Evolutionary conservation across 2,888 invertebrate species (phyloP).

Genomic region (Drosophila subsilvestris): DNA sequence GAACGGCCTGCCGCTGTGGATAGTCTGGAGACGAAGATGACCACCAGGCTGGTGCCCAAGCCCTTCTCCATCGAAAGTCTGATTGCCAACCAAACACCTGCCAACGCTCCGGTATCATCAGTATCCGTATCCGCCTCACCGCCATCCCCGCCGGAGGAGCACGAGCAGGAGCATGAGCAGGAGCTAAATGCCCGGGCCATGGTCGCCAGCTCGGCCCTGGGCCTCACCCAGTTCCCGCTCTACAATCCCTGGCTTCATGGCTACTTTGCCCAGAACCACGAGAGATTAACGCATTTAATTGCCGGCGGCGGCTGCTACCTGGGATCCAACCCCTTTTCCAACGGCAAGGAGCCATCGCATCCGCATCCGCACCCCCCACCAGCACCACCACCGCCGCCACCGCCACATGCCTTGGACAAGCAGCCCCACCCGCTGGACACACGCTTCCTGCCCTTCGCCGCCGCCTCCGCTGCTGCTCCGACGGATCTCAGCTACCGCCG

Average conservation of each 20-base stretch:
- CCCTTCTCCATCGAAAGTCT: constrained; percentile 84
- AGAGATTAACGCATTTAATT: constrained; percentile 82
- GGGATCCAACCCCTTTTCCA: constrained; percentile 32
- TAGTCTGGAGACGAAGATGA: constrained; percentile 2
- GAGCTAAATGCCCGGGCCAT: constrained; percentile 78
- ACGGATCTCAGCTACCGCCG: constrained; percentile 70
- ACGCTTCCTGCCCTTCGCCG: constrained; percentile 72
- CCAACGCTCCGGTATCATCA: constrained; percentile 18
- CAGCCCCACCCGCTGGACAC: constrained; percentile 63
- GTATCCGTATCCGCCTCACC: constrained; percentile 11
- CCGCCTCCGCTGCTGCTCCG: constrained; percentile 47
- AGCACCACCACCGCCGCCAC: constrained; percentile 32
- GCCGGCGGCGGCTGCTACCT: constrained; percentile 71
- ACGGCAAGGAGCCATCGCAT: constrained; percentile 48
- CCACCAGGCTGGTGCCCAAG: constrained; percentile 76
- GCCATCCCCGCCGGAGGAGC: constrained; percentile 38
- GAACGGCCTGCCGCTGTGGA: constrained; percentile 34
- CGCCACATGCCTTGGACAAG: constrained; percentile 62
- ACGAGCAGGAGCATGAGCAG: constrained; percentile 49
- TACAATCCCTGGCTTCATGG: constrained; percentile 84
- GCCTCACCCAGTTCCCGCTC: constrained; percentile 82
- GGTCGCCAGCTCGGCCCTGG: constrained; percentile 78
- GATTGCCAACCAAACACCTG: constrained; percentile 80
- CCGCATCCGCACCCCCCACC: constrained; percentile 18
- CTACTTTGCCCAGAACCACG: constrained; percentile 83